phyloP scores from a whole-genome alignment of 1,140 invertebrate species.

The Melanaphis sacchari region DNA sequence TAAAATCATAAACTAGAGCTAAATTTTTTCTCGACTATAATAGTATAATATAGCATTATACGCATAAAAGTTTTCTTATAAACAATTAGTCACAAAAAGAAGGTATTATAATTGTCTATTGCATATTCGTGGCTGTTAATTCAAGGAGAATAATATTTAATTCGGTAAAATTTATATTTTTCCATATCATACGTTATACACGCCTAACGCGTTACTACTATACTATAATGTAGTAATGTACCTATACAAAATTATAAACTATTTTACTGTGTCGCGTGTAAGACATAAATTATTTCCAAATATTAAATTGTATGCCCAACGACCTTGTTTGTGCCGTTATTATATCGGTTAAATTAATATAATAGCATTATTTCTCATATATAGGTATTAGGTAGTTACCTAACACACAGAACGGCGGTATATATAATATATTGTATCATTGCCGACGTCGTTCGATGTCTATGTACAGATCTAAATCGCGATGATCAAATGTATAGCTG shows the following conservation, averaged over 20 bases:
- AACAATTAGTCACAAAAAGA: too few species aligned
- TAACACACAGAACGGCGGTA: neutral
- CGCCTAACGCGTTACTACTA: too few species aligned
- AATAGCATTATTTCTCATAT: neutral
- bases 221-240: too few species aligned
- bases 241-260: neutral
- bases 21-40: too few species aligned
- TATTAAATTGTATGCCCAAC: neutral
- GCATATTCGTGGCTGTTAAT: too few species aligned
- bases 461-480: neutral
- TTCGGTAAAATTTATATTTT: too few species aligned
- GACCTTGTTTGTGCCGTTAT: neutral
- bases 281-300: neutral
- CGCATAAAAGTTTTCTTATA: too few species aligned
- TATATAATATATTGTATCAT: neutral
- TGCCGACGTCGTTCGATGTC: neutral
- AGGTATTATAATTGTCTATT: too few species aligned
- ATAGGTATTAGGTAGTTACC: neutral
- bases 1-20: too few species aligned
- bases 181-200: too few species aligned
- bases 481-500: neutral
- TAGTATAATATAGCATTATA: too few species aligned
- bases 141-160: too few species aligned
- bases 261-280: neutral
- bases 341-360: neutral